Evolutionary conservation across 2,113 vertebrate genomes (phyloP).

Genomic region (Okapia johnstoni): DNA sequence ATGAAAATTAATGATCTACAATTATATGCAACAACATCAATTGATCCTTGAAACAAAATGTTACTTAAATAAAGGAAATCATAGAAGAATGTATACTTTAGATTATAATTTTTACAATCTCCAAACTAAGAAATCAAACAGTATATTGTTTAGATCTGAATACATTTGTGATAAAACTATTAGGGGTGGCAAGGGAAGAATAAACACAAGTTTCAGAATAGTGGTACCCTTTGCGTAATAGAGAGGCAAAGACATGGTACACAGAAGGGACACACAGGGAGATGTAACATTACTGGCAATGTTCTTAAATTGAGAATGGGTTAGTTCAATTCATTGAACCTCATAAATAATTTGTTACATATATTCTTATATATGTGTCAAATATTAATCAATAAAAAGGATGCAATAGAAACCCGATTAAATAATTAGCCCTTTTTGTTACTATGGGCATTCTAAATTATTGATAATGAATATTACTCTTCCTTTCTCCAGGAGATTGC

Average conservation of each 20-base stretch:
- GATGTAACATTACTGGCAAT: neutral
- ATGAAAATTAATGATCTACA: neutral
- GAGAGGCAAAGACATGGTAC: neutral
- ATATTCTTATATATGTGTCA: neutral
- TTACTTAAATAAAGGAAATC: neutral
- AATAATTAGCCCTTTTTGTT: neutral
- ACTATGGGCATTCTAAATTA: neutral
- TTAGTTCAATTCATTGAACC: neutral
- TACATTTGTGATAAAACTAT: neutral
- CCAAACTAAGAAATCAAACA: neutral
- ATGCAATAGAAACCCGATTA: neutral
- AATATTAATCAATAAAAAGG: neutral
- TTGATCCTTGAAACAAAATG: neutral
- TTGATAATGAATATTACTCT: neutral
- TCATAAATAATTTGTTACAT: neutral
- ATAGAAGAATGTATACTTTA: neutral
- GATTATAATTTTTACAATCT: neutral
- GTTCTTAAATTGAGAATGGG: neutral
- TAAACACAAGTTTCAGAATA: neutral
- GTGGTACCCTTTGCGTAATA: neutral
- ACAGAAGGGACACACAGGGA: neutral
- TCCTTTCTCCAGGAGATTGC: neutral
- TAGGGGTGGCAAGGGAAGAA: neutral
- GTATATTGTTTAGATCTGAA: neutral
- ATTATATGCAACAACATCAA: neutral